These are phyloP conservation scores for Thereuonema tuberculata DNA, from an alignment of 1,140 invertebrate genomes.

Conservation along the genomic window DNA sequence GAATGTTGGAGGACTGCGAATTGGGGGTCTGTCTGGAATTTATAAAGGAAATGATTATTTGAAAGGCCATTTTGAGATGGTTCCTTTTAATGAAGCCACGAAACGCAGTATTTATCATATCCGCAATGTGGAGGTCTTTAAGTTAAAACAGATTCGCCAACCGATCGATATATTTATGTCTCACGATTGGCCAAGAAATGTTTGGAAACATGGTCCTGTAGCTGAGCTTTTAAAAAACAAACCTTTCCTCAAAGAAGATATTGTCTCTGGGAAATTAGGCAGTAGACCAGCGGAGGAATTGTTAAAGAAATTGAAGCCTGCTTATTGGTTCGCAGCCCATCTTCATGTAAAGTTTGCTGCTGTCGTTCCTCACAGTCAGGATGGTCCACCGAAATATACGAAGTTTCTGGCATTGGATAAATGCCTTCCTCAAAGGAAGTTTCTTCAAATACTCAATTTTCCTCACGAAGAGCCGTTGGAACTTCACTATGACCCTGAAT, in stretches of 20 bases:
- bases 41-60: slow-evolving; percentile 51
- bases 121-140: slow-evolving; percentile 76
- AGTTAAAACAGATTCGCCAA: slow-evolving; percentile 63
- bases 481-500: slow-evolving; percentile 80
- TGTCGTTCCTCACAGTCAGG: slow-evolving; percentile 50
- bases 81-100: slow-evolving; percentile 65
- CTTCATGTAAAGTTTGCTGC: slow-evolving; percentile 93
- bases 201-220: slow-evolving; percentile 73
- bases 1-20: slow-evolving; percentile 69
- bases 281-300: slow-evolving; percentile 69
- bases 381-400: too few relatives aligned
- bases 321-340: slow-evolving; percentile 95
- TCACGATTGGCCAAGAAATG: slow-evolving; percentile 91
- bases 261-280: slow-evolving; percentile 63
- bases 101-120: slow-evolving; percentile 85
- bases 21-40: slow-evolving; percentile 89
- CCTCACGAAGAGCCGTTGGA: too few relatives aligned
- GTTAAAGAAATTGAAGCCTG: slow-evolving; percentile 59
- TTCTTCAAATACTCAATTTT: slow-evolving; percentile 55
- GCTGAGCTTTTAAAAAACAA: slow-evolving; percentile 60
- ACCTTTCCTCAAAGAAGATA: slow-evolving; percentile 70
- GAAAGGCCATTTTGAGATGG: slow-evolving; percentile 64
- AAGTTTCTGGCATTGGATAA: slow-evolving; percentile 96
- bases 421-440: slow-evolving; percentile 73
- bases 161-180: slow-evolving; percentile 89